These are phyloP conservation scores for Dendroctonus valens DNA, from an alignment of 1,140 invertebrate genomes.

Conservation along the genomic window DNA sequence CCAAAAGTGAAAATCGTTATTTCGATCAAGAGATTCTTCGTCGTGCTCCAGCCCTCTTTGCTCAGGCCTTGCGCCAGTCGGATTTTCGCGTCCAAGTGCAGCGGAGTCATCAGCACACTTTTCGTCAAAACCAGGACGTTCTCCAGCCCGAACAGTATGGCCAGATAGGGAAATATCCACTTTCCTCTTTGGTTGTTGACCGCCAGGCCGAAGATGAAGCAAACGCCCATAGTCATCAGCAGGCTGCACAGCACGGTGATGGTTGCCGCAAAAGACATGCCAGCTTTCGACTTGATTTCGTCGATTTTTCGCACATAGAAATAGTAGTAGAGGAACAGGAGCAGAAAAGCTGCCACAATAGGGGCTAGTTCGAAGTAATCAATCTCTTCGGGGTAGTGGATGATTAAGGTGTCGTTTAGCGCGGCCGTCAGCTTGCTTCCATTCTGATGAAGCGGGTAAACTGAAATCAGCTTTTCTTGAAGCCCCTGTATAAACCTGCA, in stretches of 20 bases:
- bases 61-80: constrained; percentile 89
- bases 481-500: constrained; percentile 77
- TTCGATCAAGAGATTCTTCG: constrained; percentile 91
- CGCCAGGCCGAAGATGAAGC: constrained; percentile 86
- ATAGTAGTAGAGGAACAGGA: constrained; percentile 89
- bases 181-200: constrained; percentile 69
- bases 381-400: constrained; percentile 85
- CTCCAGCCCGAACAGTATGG: constrained; percentile 92
- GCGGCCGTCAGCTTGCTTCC: constrained; percentile 27
- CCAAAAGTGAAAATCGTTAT: constrained; percentile 90
- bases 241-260: constrained; percentile 85
- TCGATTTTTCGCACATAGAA: constrained; percentile 95
- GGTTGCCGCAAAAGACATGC: constrained; percentile 86
- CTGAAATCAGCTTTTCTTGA: constrained; percentile 63
- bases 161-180: constrained; percentile 92
- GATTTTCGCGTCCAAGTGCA: constrained; percentile 91
- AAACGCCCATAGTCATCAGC: constrained; percentile 91
- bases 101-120: constrained; percentile 88
- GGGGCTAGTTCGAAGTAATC: constrained; percentile 85
- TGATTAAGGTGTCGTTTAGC: constrained; percentile 62
- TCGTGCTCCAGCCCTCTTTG: constrained; percentile 95
- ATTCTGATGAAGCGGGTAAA: constrained; percentile 71
- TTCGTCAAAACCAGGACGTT: constrained; percentile 94
- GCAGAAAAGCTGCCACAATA: constrained; percentile 77
- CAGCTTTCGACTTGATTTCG: constrained; percentile 87